Evolutionary conservation across 2,888 invertebrate species (phyloP).

Genomic region (Linnaemya tessellans): DNA sequence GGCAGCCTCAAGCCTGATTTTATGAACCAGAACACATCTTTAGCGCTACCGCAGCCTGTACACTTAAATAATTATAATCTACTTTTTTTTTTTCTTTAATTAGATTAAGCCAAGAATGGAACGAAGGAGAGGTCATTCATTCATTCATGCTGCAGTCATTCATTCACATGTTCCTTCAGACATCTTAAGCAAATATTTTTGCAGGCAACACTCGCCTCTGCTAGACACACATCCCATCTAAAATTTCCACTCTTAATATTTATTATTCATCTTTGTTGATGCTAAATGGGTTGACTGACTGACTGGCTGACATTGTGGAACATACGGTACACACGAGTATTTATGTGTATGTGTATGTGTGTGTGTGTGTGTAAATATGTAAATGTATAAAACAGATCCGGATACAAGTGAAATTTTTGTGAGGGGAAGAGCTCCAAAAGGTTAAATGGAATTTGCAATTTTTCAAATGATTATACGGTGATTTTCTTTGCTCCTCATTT

Average conservation of each 20-base stretch:
- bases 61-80: conserved; percentile 7
- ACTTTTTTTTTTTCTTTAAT: conserved; percentile 35
- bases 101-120: conserved; percentile 37
- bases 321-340: background rate
- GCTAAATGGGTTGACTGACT: conserved; percentile 49
- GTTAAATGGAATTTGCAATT: no score
- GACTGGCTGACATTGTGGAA: conserved; percentile 43
- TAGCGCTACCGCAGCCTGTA: background rate
- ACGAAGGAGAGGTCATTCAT: conserved; percentile 15
- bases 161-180: conserved; percentile 8
- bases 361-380: background rate
- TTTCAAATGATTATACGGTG: no score
- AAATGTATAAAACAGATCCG: no score
- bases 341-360: background rate
- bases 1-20: background rate
- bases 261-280: conserved; percentile 28
- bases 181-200: conserved; percentile 40
- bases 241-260: conserved; percentile 28
- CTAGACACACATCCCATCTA: conserved; percentile 26
- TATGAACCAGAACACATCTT: background rate
- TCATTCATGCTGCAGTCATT: conserved; percentile 28
- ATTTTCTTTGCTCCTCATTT: no score
- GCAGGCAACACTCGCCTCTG: conserved; percentile 7
- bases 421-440: no score
- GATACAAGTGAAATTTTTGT: no score